Evolutionary conservation across 2,797 vertebrate species (phyloP), one percentile per base, ranked within the genome.

Genomic region (Poecilia wingei): DNA sequence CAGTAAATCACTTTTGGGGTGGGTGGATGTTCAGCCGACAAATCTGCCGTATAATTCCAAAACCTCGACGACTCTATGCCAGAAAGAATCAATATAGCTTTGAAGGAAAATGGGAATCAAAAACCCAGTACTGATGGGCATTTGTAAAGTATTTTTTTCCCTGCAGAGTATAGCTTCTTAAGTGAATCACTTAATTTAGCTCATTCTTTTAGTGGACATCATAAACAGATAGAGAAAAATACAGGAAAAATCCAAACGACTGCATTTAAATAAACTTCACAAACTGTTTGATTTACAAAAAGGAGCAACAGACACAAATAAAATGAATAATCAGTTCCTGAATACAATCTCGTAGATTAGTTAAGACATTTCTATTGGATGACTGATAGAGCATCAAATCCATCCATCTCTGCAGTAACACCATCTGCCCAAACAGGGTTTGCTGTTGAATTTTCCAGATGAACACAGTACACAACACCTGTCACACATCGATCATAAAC

Each of bases 401-500:
- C 72, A 72, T 59, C 28, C 25, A 4, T 49, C 68, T 28, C 25
- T 45, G 41, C 68, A 70, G 68, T 28, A 70, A 70, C 68, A 70
- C 68, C 68, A 70, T 70, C 68, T 70, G 68, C 68, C 68, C 68
- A 70, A 70, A 70, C 41, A 70, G 68, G 39, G 41, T 28, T 69
- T 69, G 68, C 68, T 3, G 68, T 70, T 70, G 41, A 46, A 46
- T 70, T 70, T 70, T 46, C 41, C 41, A 70, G 41, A 80, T n/a
- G 74, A 66, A 78, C 39, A 28, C 1, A 18, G n/a, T 45, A 43
- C 81, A 61, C 16, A 36, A 16, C 6, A 33, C 33, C 51, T 61
- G 61, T 46, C 74, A 79, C 71, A 61, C 77, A 84, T 72, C 59
- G 55, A 74, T 79, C 82, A 76, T 31, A 0, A 78, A 75, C 61